Conservation (phyloP, 2,797 vertebrate genomes). For the Malurus leucopterus region DNA sequence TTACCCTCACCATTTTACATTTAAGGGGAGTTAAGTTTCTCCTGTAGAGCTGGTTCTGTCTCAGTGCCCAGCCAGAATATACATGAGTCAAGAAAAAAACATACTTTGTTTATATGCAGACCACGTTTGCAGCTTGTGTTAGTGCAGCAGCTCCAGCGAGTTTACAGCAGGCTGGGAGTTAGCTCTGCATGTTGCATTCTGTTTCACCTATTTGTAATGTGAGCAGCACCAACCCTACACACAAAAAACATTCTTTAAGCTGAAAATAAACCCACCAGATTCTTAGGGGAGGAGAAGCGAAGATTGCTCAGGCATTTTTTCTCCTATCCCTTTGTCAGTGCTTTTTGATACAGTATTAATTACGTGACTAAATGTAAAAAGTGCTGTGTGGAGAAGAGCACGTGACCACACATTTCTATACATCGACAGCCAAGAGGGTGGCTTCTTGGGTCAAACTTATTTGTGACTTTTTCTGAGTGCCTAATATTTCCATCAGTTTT, state of each 20-base stretch:
- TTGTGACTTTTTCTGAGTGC: background rate
- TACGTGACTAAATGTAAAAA: background rate
- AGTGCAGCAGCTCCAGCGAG: background rate
- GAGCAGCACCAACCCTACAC: background rate
- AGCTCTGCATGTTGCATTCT: background rate
- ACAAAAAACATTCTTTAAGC: background rate
- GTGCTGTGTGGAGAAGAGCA: background rate
- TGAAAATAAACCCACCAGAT: background rate
- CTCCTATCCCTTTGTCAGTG: background rate
- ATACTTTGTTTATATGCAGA: background rate
- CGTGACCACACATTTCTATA: fast-evolving
- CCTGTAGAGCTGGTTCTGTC: background rate
- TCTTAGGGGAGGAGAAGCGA: background rate
- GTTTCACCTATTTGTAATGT: background rate
- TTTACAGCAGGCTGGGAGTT: background rate
- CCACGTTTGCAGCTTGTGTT: background rate
- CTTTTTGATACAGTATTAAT: background rate
- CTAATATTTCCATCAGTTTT: background rate
- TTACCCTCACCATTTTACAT: background rate
- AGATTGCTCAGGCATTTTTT: background rate
- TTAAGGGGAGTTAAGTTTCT: conserved; percentile 3
- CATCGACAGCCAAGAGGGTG: fast-evolving
- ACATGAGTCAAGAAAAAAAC: background rate
- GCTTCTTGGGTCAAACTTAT: background rate
- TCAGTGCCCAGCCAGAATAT: background rate